phyloP scores from a whole-genome alignment of 2,888 invertebrate species.

The Heliconius aoede region DNA sequence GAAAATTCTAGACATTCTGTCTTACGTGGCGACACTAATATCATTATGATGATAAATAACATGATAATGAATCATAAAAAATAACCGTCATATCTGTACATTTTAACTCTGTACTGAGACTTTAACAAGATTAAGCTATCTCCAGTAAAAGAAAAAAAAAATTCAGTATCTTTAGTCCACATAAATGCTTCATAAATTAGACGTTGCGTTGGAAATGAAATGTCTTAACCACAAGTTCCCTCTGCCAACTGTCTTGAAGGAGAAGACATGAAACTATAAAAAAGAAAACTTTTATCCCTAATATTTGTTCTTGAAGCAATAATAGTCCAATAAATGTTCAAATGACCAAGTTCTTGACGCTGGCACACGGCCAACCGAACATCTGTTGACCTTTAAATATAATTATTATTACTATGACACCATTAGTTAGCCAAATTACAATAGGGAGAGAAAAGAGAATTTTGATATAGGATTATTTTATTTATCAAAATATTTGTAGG shows the following conservation, averaged over 20 bases:
- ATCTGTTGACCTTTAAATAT: slow-evolving; percentile 2
- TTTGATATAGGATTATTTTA: not conserved
- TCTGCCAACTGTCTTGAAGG: too few species aligned
- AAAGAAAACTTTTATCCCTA: not conserved
- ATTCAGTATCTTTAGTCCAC: too few species aligned
- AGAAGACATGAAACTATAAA: not conserved
- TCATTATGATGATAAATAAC: too few species aligned
- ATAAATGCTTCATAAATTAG: too few species aligned
- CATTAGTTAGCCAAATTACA: not conserved
- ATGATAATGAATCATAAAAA: too few species aligned
- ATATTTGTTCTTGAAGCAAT: slow-evolving; percentile 1
- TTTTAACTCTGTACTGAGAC: too few species aligned
- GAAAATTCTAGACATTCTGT: not conserved
- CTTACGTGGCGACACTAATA: not conserved
- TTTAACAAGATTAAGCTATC: too few species aligned
- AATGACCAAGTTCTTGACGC: not conserved
- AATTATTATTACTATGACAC: slow-evolving; percentile 1
- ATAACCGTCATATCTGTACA: too few species aligned
- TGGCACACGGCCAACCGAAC: slow-evolving; percentile 2
- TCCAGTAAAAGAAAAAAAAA: too few species aligned
- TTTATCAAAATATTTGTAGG: not conserved
- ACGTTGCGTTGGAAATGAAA: too few species aligned
- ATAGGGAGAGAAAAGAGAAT: not conserved
- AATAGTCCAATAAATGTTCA: slow-evolving; percentile 5
- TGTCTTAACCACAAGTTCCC: too few species aligned